phyloP scores from a whole-genome alignment of 2,888 invertebrate species.

The Cheilosia grossa region DNA sequence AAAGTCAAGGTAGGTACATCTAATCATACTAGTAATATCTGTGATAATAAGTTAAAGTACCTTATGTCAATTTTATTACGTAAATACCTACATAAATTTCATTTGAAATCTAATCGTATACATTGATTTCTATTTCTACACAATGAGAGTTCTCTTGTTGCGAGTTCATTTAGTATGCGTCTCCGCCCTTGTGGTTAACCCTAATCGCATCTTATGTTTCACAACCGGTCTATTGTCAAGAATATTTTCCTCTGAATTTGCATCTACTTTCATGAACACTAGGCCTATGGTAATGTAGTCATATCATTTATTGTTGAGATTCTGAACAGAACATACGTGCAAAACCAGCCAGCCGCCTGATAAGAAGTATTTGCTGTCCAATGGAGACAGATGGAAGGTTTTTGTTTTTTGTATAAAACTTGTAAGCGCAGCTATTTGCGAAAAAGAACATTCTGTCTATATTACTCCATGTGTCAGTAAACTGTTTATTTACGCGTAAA shows the following conservation, averaged over 20 bases:
- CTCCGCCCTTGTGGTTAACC: conserved; percentile 42
- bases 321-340: conserved; percentile 30
- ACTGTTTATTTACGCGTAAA: conserved; percentile 18
- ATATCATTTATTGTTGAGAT: conserved; percentile 41
- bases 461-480: conserved; percentile 32
- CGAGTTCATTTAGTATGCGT: neutral
- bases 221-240: conserved; percentile 28
- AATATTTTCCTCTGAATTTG: conserved; percentile 8
- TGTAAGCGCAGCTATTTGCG: conserved; percentile 10
- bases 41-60: no score
- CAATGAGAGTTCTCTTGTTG: neutral
- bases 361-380: conserved; percentile 20
- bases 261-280: conserved; percentile 18
- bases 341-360: neutral
- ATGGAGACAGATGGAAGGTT: neutral
- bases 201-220: conserved; percentile 40
- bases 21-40: no score
- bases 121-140: neutral
- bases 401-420: conserved; percentile 9
- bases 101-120: neutral
- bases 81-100: neutral
- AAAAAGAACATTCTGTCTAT: conserved; percentile 23
- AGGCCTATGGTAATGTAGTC: neutral
- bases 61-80: no score
- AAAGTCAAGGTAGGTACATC: no score